A percentile compares a stretch with the other conserved stretches of the same genome.
Evolutionary conservation across 2,113 vertebrate genomes (phyloP).

Genomic region (Phylloscopus whistleri): DNA sequence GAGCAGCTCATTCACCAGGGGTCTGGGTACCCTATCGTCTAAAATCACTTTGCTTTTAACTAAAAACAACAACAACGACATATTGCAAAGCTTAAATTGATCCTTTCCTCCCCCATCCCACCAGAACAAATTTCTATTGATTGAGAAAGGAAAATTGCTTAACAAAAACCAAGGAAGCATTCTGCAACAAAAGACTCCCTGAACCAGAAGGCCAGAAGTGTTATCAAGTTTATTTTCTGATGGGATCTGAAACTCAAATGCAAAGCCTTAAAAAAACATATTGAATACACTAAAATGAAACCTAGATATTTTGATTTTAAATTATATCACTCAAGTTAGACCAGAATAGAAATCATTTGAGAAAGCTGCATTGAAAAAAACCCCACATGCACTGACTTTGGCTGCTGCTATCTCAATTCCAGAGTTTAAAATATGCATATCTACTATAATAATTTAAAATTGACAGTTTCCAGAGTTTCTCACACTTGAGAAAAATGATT

Average conservation of each 20-base stretch:
- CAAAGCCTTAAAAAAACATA: constrained; percentile 1
- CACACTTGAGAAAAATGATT: constrained; percentile 17
- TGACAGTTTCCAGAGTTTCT: constrained; percentile 20
- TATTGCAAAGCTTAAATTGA: background rate
- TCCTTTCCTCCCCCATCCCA: background rate
- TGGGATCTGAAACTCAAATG: constrained; percentile 18
- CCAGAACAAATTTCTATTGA: background rate
- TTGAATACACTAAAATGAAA: background rate
- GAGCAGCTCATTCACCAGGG: background rate
- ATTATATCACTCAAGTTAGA: constrained; percentile 34
- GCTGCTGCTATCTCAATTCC: constrained; percentile 11
- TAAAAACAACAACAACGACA: background rate
- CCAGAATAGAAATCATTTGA: constrained; percentile 21
- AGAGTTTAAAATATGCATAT: background rate
- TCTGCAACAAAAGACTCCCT: background rate
- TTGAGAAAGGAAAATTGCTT: background rate
- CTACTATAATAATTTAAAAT: constrained; percentile 34
- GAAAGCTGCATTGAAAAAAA: constrained; percentile 20
- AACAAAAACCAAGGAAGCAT: background rate
- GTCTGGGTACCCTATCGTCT: background rate
- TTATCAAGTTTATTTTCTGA: background rate
- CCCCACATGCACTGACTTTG: background rate
- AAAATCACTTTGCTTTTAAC: background rate
- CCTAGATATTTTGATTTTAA: background rate
- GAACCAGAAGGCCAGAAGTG: background rate